These are phyloP conservation scores for Percina caprodes DNA, from an alignment of 2,113 vertebrate genomes.

Conservation along the genomic window DNA sequence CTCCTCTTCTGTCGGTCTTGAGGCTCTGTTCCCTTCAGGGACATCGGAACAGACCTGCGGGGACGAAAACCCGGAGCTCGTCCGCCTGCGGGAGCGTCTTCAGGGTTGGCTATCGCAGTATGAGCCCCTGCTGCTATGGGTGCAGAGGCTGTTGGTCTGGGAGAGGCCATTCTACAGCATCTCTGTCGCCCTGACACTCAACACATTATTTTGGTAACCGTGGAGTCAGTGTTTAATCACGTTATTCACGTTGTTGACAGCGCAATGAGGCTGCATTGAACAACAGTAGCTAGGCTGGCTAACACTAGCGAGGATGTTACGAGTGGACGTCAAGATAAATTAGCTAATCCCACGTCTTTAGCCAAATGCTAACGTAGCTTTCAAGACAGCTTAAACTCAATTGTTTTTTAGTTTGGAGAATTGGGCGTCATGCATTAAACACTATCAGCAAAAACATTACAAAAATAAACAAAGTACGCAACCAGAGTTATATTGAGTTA, in stretches of 20 bases:
- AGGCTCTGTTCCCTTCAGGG: constrained; percentile 82
- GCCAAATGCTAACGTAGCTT: constrained; percentile 59
- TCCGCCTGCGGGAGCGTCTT: constrained; percentile 85
- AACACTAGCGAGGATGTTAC: constrained; percentile 9
- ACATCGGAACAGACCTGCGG: constrained; percentile 66
- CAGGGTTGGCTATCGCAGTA: constrained; percentile 85
- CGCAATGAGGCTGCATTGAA: neutral
- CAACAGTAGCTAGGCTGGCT: neutral
- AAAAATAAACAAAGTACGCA: neutral
- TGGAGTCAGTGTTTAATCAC: neutral
- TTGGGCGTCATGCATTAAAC: neutral
- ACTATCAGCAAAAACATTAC: neutral
- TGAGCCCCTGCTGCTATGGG: constrained; percentile 86
- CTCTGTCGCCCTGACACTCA: constrained; percentile 88
- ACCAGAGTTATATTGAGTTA: neutral
- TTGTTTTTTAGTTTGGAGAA: neutral
- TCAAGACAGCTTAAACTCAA: constrained; percentile 1
- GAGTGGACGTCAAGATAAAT: constrained; percentile 54
- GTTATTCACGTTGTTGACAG: neutral
- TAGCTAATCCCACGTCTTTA: constrained; percentile 75
- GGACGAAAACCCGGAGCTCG: constrained; percentile 76
- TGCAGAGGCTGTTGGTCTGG: constrained; percentile 94
- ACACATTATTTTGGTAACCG: constrained; percentile 93
- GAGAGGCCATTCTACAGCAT: constrained; percentile 94
- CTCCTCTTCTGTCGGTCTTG: constrained; percentile 77